Evolutionary conservation across 2,888 invertebrate species (phyloP).

Genomic region (Neoitamus cyanurus): DNA sequence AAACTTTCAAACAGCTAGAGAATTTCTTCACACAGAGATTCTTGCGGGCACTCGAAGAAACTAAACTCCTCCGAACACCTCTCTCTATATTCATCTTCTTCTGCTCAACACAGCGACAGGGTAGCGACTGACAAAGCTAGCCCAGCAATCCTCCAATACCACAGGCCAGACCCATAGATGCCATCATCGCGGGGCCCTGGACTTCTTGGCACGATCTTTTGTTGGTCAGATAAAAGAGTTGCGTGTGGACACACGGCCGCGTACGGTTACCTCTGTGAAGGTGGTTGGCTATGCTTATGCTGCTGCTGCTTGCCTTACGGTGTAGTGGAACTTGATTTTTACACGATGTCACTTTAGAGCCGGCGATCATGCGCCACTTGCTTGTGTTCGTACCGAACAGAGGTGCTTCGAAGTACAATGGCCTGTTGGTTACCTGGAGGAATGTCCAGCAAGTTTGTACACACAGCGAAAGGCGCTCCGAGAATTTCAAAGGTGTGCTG

Average conservation of each 20-base stretch:
- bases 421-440: slow-evolving; percentile 37
- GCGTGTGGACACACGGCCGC: neutral
- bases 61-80: neutral
- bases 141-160: neutral
- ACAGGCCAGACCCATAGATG: neutral
- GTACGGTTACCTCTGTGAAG: neutral
- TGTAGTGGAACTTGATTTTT: slow-evolving; percentile 11
- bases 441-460: slow-evolving; percentile 22
- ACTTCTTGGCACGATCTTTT: slow-evolving; percentile 44
- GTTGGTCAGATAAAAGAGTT: slow-evolving; percentile 39
- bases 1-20: slow-evolving; percentile 34
- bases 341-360: neutral
- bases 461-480: neutral
- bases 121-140: neutral
- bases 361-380: neutral
- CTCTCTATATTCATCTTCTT: slow-evolving; percentile 14
- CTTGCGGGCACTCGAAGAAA: neutral
- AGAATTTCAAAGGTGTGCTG: slow-evolving; percentile 12
- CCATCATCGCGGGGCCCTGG: slow-evolving; percentile 4
- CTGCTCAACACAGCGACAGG: slow-evolving; percentile 9
- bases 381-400: neutral
- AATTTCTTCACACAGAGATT: slow-evolving; percentile 13
- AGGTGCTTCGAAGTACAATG: slow-evolving; percentile 27
- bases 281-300: neutral
- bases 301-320: neutral